Evolutionary conservation across 2,113 vertebrate species (phyloP).

Genomic region (Cololabis saira): DNA sequence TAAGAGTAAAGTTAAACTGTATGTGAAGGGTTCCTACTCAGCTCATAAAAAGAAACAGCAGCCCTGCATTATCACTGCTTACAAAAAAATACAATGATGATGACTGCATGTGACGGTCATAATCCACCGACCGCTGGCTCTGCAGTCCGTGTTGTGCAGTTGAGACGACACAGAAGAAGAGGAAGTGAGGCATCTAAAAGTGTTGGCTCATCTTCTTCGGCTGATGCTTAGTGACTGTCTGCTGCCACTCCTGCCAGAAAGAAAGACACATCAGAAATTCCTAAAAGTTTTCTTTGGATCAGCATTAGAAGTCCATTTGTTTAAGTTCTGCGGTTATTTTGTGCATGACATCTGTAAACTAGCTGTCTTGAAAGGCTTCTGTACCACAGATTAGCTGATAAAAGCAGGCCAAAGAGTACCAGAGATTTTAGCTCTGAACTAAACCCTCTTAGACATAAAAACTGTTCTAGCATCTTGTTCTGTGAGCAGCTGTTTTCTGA

Average conservation of each 20-base stretch:
- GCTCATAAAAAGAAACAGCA: conserved; percentile 51
- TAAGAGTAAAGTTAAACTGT: conserved; percentile 14
- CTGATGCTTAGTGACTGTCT: conserved; percentile 65
- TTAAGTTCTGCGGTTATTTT: too few relatives aligned
- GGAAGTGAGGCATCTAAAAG: not conserved
- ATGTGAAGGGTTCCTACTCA: conserved; percentile 1
- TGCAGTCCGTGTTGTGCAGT: conserved; percentile 20
- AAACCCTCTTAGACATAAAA: too few relatives aligned
- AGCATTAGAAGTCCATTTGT: too few relatives aligned
- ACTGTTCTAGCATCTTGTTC: too few relatives aligned
- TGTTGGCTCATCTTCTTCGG: conserved; percentile 65
- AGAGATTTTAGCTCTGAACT: too few relatives aligned
- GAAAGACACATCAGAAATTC: not conserved
- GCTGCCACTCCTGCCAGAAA: conserved; percentile 50
- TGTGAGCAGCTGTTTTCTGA: too few relatives aligned
- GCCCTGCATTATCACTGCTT: conserved; percentile 17
- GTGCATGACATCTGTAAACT: too few relatives aligned
- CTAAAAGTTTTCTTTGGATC: too few relatives aligned
- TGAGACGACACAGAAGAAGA: conserved; percentile 8
- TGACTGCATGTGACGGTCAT: not conserved
- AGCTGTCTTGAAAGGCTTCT: too few relatives aligned
- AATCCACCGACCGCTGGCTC: conserved; percentile 13
- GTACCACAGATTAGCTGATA: too few relatives aligned
- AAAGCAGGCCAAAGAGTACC: too few relatives aligned
- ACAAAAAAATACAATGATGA: conserved; percentile 22